These are phyloP conservation scores for Metaphire vulgaris DNA, from an alignment of 1,140 invertebrate genomes.

Conservation along the genomic window DNA sequence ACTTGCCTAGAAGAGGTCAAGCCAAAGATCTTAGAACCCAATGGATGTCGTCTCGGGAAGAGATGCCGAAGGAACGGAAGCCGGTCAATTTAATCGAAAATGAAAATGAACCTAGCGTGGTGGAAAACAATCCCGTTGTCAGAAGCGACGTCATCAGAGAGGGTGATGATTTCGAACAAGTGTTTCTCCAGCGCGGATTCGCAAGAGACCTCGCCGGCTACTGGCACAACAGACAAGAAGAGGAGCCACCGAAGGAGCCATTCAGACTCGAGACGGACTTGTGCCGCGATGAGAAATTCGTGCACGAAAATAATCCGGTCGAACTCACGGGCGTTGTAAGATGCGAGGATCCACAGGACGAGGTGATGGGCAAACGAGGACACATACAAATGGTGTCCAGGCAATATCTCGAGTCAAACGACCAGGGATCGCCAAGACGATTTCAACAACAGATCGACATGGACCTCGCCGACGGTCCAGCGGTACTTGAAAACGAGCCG, in stretches of 20 bases:
- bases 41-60: constrained; percentile 1
- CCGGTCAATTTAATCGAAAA: not conserved
- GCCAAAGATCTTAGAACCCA: not conserved
- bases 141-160: constrained; percentile 19
- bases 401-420: not conserved
- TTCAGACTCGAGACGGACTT: not conserved
- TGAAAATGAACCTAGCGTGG: constrained; percentile 19
- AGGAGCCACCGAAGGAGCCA: not conserved
- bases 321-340: constrained; percentile 17
- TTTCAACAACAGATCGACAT: not conserved
- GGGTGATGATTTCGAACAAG: constrained; percentile 7
- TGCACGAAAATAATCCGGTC: constrained; percentile 26
- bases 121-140: constrained; percentile 26
- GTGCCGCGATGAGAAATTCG: not conserved
- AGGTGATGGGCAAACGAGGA: constrained; percentile 13
- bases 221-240: constrained; percentile 11
- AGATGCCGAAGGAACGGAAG: not conserved
- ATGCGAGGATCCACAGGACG: not conserved
- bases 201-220: constrained; percentile 10
- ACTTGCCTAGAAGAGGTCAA: not conserved
- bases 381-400: not conserved
- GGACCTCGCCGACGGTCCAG: constrained; percentile 16
- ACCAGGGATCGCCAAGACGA: not conserved
- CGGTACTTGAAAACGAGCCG: constrained; percentile 6
- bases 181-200: constrained; percentile 4